These are phyloP conservation scores for Chaenodraco wilsoni DNA, from an alignment of 2,797 vertebrate species.

Conservation along the genomic window DNA sequence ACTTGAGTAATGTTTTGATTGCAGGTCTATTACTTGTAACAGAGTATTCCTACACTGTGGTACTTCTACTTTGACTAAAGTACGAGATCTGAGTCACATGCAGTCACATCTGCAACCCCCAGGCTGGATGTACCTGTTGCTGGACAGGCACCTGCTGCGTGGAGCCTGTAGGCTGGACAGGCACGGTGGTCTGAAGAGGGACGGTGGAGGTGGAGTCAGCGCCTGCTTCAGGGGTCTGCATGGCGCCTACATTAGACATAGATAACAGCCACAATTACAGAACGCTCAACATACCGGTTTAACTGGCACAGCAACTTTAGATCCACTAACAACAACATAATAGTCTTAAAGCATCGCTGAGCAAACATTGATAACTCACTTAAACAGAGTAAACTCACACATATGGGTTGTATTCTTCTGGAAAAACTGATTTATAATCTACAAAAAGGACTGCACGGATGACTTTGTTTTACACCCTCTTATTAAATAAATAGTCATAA, in stretches of 20 bases:
- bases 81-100: too few relatives aligned
- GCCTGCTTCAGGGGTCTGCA: constrained; percentile 95
- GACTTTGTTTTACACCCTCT: neutral
- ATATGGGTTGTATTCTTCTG: neutral
- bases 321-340: constrained; percentile 7
- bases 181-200: constrained; percentile 89
- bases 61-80: too few relatives aligned
- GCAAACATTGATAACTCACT: neutral
- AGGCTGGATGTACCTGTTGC: constrained; percentile 77
- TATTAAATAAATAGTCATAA: neutral
- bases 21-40: too few relatives aligned
- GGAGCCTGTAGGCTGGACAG: constrained; percentile 88
- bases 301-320: constrained; percentile 32
- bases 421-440: neutral
- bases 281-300: neutral
- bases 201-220: constrained; percentile 91
- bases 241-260: constrained; percentile 82
- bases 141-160: constrained; percentile 89
- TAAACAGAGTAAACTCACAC: neutral
- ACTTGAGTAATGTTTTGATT: too few relatives aligned
- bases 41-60: too few relatives aligned
- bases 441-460: neutral
- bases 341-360: constrained; percentile 1
- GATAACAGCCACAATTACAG: constrained; percentile 5
- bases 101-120: neutral